Conservation (phyloP, 2,113 vertebrate genomes). For the Apteryx mantelli region DNA sequence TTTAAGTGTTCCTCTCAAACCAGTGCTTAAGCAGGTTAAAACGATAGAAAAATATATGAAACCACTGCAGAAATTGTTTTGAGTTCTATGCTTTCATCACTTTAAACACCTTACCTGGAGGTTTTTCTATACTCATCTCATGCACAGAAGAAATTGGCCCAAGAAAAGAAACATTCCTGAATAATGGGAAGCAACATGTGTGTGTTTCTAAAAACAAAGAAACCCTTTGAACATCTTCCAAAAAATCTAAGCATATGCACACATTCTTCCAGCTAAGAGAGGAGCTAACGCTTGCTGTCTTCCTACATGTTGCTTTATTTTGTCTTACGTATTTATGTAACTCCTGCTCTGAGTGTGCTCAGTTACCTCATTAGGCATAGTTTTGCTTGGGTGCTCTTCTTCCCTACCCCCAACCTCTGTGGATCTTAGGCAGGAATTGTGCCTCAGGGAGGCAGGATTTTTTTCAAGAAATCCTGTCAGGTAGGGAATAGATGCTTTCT, state of each 20-base stretch:
- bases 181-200: conserved; percentile 66
- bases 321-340: background rate
- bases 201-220: conserved; percentile 47
- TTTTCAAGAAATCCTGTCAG: background rate
- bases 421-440: background rate
- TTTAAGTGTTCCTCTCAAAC: conserved; percentile 34
- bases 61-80: conserved; percentile 20
- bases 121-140: conserved; percentile 40
- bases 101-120: conserved; percentile 61
- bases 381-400: background rate
- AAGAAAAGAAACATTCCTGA: conserved; percentile 73
- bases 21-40: conserved; percentile 23
- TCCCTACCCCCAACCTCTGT: background rate
- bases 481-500: background rate
- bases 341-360: background rate
- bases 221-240: conserved; percentile 67
- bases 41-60: conserved; percentile 30
- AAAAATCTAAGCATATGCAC: conserved; percentile 12
- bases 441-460: background rate
- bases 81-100: conserved; percentile 36
- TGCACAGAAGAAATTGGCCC: conserved; percentile 55
- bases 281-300: background rate
- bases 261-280: conserved; percentile 32
- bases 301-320: conserved; percentile 18
- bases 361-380: background rate